Base-by-base conservation (phyloP, 2,797 vertebrate species). In the Tragopan temminckii region DNA sequence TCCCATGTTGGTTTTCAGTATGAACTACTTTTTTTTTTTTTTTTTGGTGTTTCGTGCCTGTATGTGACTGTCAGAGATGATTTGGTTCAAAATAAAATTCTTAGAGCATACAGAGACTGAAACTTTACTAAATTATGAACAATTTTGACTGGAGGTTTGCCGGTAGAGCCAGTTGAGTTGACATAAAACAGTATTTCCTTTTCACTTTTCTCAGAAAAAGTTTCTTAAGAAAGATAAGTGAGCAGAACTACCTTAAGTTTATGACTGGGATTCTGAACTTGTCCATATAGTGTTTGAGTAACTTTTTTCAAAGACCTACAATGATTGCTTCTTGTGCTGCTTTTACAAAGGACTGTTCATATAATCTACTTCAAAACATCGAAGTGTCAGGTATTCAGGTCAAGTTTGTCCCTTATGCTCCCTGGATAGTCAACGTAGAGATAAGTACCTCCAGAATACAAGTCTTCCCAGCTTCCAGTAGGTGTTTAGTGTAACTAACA, bases 311-410 rank as follows among this genome's bases (percentile, higher is more conserved):
- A 52, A 70, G 23, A 23, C 13, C 4, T 42, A 4, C 5, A 42
- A 29, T n/a, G 35, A 29, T 1, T 1, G 7, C 57, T 77, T 70
- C 27, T 59, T 63, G 5, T 19, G 9, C 3, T n/a, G 2, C 0
- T 24, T 46, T 42, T 64, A 36, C 15, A 9, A 55, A 77, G 71
- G 9, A 3, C 1, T 0, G 2, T 62, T 58, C 11, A 35, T 40
- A 57, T 13, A 5, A 33, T 27, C 42, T 55, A 35, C 21, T 58
- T 69, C 31, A 63, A 48, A 42, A 23, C 5, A 17, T 38, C 13
- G 68, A 76, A 64, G 7, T n/a, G 9, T 15, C 18, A 70, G 8
- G 7, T 14, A n/a, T 21, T 11, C 9, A 14, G 19, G 7, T 3
- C 5, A 74, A 12, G 1, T 20, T 71, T 83, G 40, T 23, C 52